A percentile compares a stretch with the other conserved stretches of the same genome.
These are phyloP conservation scores for Ophiothrix spiculata DNA, from an alignment of 35 echinoderm and acorn worm species.

Conservation along the genomic window DNA sequence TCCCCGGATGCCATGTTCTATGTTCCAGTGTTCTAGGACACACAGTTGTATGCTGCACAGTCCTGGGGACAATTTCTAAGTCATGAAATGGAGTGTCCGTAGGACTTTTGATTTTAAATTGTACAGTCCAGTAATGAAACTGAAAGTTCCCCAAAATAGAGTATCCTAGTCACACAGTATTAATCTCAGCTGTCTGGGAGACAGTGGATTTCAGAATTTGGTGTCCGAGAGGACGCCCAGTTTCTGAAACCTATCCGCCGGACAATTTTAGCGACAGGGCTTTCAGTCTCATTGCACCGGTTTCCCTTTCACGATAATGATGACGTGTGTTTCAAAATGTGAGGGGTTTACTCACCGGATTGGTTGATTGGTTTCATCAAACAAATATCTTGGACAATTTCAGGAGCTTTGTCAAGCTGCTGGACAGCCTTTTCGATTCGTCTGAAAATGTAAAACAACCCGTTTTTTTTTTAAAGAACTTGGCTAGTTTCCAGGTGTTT, in stretches of 20 bases:
- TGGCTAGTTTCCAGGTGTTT: not conserved
- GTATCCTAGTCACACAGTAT: too few species aligned
- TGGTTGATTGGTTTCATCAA: not conserved
- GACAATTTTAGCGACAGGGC: not conserved
- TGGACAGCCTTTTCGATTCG: constrained; percentile 53
- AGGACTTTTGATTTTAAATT: too few species aligned
- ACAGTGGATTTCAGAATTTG: not conserved
- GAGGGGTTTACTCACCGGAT: not conserved
- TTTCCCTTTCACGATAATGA: not conserved
- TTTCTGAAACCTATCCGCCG: not conserved
- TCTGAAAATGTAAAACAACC: constrained; percentile 31
- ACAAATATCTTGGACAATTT: constrained; percentile 50
- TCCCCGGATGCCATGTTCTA: too few species aligned
- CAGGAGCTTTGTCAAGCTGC: constrained; percentile 15
- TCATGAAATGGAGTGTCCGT: too few species aligned
- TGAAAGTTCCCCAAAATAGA: too few species aligned
- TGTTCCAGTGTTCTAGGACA: too few species aligned
- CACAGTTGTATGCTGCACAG: too few species aligned
- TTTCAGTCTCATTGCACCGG: not conserved
- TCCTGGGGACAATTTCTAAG: too few species aligned
- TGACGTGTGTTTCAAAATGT: not conserved
- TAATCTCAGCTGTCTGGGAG: not conserved
- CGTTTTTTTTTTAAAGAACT: not conserved
- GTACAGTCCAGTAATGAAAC: too few species aligned
- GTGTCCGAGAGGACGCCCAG: not conserved